A percentile compares a stretch with the other conserved stretches of the same genome.
These are phyloP conservation scores for Choloepus didactylus DNA, from an alignment of 2,797 vertebrate genomes.

Conservation along the genomic window DNA sequence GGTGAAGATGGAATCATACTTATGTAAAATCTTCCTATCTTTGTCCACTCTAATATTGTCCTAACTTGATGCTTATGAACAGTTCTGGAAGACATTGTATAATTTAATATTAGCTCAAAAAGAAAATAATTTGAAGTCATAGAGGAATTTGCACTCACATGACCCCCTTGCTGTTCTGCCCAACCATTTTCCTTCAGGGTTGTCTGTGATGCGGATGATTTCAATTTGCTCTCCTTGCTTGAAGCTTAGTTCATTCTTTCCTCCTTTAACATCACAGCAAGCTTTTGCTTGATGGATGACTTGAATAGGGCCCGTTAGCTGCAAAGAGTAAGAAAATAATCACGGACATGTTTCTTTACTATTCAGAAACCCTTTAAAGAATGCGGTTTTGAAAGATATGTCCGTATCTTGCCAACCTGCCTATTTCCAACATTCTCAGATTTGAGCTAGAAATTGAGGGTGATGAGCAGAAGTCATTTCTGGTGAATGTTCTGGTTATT, in stretches of 20 bases:
- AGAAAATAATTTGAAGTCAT: constrained; percentile 30
- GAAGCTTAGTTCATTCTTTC: constrained; percentile 92
- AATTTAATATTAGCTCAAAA: neutral
- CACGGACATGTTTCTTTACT: neutral
- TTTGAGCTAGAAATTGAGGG: constrained; percentile 9
- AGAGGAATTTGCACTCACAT: constrained; percentile 89
- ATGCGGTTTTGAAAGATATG: constrained; percentile 3
- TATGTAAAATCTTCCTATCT: constrained; percentile 8
- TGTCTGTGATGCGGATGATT: constrained; percentile 93
- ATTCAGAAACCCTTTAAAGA: constrained; percentile 32
- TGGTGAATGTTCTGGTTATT: neutral
- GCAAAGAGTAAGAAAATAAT: constrained; percentile 55
- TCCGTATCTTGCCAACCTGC: neutral
- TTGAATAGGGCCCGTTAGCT: constrained; percentile 91
- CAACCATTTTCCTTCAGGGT: constrained; percentile 96
- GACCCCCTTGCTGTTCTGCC: constrained; percentile 91
- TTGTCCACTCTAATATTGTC: neutral
- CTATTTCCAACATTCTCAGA: neutral
- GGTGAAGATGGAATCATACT: neutral
- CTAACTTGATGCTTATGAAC: neutral
- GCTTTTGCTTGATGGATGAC: constrained; percentile 92
- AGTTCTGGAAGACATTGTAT: neutral
- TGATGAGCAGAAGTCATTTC: neutral
- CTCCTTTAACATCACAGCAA: constrained; percentile 89
- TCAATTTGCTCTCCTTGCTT: constrained; percentile 93